These are phyloP conservation scores for Mimachlamys varia DNA, from an alignment of 2,888 invertebrate species.

Conservation along the genomic window DNA sequence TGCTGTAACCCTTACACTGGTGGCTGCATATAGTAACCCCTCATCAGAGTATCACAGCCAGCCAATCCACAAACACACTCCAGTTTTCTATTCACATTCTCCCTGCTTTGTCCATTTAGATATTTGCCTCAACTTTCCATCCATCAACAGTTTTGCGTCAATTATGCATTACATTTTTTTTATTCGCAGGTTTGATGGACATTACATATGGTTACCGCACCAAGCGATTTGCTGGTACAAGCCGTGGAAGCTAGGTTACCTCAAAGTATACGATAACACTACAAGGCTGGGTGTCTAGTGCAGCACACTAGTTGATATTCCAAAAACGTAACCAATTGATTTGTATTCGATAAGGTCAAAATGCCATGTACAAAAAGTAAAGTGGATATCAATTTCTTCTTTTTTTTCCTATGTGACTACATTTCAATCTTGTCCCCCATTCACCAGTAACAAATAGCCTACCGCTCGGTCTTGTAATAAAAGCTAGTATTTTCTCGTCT, in stretches of 20 bases:
- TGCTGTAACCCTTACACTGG: neutral
- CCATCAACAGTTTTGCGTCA: conserved; percentile 6
- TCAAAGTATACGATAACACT: neutral
- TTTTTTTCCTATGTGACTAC: neutral
- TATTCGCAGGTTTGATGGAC: conserved; percentile 7
- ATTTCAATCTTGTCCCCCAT: neutral
- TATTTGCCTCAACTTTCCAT: neutral
- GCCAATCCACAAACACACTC: neutral
- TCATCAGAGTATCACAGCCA: neutral
- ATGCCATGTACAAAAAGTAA: neutral
- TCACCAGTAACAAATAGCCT: conserved; percentile 16
- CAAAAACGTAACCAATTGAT: conserved; percentile 21
- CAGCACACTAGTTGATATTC: neutral
- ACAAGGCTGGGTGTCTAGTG: neutral
- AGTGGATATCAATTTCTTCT: conserved; percentile 24
- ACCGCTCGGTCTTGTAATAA: neutral
- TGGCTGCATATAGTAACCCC: neutral
- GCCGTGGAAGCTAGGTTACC: neutral
- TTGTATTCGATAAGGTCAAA: conserved; percentile 11
- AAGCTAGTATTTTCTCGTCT: neutral
- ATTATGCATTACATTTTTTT: neutral
- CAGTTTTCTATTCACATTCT: neutral
- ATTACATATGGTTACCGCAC: neutral
- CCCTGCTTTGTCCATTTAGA: neutral
- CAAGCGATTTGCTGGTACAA: neutral